Percentiles rank a stretch among this genome's conserved stretches.
Conservation (phyloP, 35 echinoderm and acorn worm species). For the Lytechinus pictus region DNA sequence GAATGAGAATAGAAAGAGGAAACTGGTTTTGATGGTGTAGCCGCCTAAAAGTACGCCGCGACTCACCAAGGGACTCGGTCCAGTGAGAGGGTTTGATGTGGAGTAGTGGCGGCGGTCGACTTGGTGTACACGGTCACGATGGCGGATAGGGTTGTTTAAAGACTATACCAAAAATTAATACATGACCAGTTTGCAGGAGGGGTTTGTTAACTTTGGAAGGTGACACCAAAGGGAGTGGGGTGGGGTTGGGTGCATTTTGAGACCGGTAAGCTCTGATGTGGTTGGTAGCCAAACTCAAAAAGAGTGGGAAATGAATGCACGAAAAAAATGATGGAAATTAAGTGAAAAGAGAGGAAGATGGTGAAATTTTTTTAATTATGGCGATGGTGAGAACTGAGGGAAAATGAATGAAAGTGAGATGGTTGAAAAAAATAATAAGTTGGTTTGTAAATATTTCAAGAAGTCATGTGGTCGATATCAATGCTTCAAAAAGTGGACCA, state of each 20-base stretch:
- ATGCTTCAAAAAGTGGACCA: not conserved
- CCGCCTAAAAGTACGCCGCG: constrained; percentile 36
- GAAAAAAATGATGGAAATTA: not conserved
- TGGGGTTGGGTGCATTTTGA: not conserved
- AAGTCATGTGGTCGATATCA: not conserved
- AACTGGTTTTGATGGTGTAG: constrained; percentile 35
- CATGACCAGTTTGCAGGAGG: not conserved
- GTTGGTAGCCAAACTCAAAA: not conserved
- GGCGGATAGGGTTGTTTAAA: not conserved
- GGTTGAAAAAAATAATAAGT: not conserved
- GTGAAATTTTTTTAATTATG: not conserved
- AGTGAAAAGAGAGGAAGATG: not conserved
- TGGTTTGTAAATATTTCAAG: not conserved
- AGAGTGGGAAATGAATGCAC: not conserved
- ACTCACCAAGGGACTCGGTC: constrained; percentile 23
- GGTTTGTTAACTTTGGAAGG: constrained; percentile 39
- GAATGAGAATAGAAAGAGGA: not conserved
- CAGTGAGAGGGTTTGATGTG: not conserved
- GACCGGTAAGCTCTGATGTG: constrained; percentile 18
- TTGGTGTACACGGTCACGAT: not conserved
- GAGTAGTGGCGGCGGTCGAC: not conserved
- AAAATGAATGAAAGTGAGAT: not conserved
- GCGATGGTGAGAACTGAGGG: not conserved
- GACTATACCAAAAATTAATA: not conserved
- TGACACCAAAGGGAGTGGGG: constrained; percentile 14